Evolutionary conservation across 2,113 vertebrate genomes (phyloP).

Genomic region (Coregonus clupeaformis): DNA sequence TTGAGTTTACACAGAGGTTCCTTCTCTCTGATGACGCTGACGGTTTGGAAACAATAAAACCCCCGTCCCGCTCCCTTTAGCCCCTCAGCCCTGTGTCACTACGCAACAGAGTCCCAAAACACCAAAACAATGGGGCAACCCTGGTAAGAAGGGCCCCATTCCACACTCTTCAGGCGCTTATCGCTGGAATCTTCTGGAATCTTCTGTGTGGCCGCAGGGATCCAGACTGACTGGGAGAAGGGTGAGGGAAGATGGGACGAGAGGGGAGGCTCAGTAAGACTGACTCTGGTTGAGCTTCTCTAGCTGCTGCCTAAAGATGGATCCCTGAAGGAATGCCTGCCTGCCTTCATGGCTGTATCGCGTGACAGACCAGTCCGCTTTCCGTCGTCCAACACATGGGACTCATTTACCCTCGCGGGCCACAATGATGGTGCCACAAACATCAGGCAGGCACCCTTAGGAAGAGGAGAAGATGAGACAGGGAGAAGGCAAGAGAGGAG

Average conservation of each 20-base stretch:
- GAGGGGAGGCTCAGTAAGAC: conserved; percentile 30
- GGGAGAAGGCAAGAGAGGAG: conserved; percentile 38
- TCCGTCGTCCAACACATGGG: conserved; percentile 73
- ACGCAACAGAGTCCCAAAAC: conserved; percentile 69
- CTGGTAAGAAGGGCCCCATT: conserved; percentile 48
- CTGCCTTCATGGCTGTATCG: conserved; percentile 66
- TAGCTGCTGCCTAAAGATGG: conserved; percentile 62
- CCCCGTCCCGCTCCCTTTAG: conserved; percentile 20
- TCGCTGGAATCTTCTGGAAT: conserved; percentile 58
- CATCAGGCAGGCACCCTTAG: conserved; percentile 54
- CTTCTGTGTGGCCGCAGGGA: conserved; percentile 44
- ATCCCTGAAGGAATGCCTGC: conserved; percentile 68
- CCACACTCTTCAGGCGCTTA: conserved; percentile 49
- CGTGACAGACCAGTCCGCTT: conserved; percentile 73
- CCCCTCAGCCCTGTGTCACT: conserved; percentile 54
- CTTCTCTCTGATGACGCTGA: conserved; percentile 45
- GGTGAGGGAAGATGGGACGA: conserved; percentile 6
- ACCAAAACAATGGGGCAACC: conserved; percentile 63
- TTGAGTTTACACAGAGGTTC: conserved; percentile 50
- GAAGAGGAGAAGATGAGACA: conserved; percentile 43
- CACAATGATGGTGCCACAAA: conserved; percentile 71
- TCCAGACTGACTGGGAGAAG: conserved; percentile 20
- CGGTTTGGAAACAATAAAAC: conserved; percentile 67
- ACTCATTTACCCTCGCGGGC: conserved; percentile 73
- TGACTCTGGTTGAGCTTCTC: conserved; percentile 25